A percentile compares a stretch with the other conserved stretches of the same genome.
Conservation (phyloP, 1,140 invertebrate species). For the Hyphantria cunea region DNA sequence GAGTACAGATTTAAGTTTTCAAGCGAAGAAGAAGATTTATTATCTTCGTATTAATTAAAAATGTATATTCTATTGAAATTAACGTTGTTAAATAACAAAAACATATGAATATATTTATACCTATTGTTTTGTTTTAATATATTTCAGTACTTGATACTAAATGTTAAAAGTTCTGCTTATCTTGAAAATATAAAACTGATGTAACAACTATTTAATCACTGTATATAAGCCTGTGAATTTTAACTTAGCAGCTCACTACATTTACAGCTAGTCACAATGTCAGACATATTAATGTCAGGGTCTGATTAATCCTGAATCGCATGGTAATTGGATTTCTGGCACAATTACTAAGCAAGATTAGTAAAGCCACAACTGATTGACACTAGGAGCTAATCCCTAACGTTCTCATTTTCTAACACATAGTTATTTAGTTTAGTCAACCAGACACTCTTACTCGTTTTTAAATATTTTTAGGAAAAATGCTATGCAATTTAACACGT, state of each 20-base stretch:
- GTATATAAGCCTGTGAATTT: background rate
- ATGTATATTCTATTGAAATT: too few relatives aligned
- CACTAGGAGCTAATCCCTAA: constrained; percentile 43
- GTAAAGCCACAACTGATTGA: constrained; percentile 47
- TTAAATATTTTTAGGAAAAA: too few relatives aligned
- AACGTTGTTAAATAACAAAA: background rate
- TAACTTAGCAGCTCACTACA: background rate
- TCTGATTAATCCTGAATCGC: constrained; percentile 30
- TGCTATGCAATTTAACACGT: too few relatives aligned
- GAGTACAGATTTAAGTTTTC: too few relatives aligned
- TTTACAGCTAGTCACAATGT: constrained; percentile 6
- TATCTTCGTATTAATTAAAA: too few relatives aligned
- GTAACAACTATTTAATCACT: too few relatives aligned
- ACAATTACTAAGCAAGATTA: constrained; percentile 51
- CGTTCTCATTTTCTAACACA: constrained; percentile 27
- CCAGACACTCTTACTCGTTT: background rate
- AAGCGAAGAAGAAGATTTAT: too few relatives aligned
- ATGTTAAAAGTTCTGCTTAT: background rate
- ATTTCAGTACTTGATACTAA: too few relatives aligned
- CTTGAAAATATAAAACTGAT: too few relatives aligned
- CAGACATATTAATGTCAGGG: constrained; percentile 17
- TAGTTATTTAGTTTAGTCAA: constrained; percentile 8
- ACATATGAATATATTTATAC: background rate
- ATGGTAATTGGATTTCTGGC: constrained; percentile 45
- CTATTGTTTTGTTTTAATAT: too few relatives aligned